Conservation (phyloP, 2,888 invertebrate genomes). For the Parasteatoda lunata region DNA sequence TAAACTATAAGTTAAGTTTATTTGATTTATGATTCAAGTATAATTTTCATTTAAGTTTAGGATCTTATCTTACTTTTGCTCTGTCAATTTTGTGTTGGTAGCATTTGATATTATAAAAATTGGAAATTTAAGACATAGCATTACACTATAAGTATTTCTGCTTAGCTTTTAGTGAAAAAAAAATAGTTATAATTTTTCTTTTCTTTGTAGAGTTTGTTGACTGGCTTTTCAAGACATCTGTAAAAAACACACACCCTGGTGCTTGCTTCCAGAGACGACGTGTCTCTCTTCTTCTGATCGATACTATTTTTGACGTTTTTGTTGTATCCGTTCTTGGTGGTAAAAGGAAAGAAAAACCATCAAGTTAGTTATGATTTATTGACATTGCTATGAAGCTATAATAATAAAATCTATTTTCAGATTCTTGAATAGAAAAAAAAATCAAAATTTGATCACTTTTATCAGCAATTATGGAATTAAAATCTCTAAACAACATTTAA, state of each 20-base stretch:
- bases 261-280: slow-evolving; percentile 81
- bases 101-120: too few relatives aligned
- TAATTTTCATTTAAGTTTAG: too few relatives aligned
- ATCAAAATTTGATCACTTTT: not conserved
- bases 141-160: too few relatives aligned
- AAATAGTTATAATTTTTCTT: slow-evolving; percentile 52
- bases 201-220: slow-evolving; percentile 74
- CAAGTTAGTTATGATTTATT: slow-evolving; percentile 32
- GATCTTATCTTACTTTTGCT: too few relatives aligned
- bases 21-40: too few relatives aligned
- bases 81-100: too few relatives aligned
- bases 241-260: slow-evolving; percentile 76
- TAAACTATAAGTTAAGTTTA: too few relatives aligned
- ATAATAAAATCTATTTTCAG: not conserved
- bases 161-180: not conserved
- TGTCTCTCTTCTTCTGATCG: slow-evolving; percentile 51
- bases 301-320: slow-evolving; percentile 62
- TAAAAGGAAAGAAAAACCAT: slow-evolving; percentile 68
- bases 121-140: too few relatives aligned
- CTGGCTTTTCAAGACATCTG: slow-evolving; percentile 77
- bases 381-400: not conserved
- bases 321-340: slow-evolving; percentile 17
- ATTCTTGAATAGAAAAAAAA: not conserved
- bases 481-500: too few relatives aligned
- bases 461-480: too few relatives aligned